These are phyloP conservation scores for Callospermophilus lateralis DNA, from an alignment of 2,113 vertebrate species.

Conservation along the genomic window DNA sequence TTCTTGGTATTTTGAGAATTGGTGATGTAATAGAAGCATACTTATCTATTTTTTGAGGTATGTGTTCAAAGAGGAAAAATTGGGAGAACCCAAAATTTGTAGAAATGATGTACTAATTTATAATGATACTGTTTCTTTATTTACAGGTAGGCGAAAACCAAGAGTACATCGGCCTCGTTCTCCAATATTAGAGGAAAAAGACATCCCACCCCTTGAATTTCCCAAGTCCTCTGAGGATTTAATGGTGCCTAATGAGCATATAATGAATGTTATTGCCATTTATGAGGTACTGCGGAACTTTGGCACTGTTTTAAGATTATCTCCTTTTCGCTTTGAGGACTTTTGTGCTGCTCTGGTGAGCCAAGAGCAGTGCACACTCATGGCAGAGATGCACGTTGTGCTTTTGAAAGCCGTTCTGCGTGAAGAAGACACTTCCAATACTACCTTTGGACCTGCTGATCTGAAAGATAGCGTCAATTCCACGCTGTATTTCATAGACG, in stretches of 20 bases:
- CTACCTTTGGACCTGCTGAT: constrained; percentile 98
- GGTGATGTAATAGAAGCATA: not conserved
- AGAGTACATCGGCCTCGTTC: constrained; percentile 94
- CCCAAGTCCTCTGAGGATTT: constrained; percentile 97
- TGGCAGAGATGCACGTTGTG: constrained; percentile 97
- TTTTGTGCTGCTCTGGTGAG: constrained; percentile 97
- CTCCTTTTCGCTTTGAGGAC: constrained; percentile 99
- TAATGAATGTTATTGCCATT: constrained; percentile 96
- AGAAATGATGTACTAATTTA: not conserved
- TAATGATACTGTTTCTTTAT: constrained; percentile 66
- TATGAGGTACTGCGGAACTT: constrained; percentile 98
- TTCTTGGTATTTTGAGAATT: constrained; percentile 15
- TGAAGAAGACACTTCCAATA: constrained; percentile 98
- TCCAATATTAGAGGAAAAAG: constrained; percentile 96
- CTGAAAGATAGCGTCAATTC: constrained; percentile 99
- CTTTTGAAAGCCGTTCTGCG: constrained; percentile 97
- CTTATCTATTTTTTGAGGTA: not conserved
- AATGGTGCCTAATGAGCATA: constrained; percentile 95
- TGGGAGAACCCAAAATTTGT: not conserved
- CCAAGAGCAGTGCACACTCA: constrained; percentile 98
- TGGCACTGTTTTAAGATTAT: constrained; percentile 96
- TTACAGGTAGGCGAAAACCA: constrained; percentile 93
- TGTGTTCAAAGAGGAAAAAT: not conserved
- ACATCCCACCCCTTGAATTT: constrained; percentile 95
- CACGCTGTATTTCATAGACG: constrained; percentile 98